Conservation (phyloP, 23 tunicate genomes). For the Trididemnum miniatum region DNA sequence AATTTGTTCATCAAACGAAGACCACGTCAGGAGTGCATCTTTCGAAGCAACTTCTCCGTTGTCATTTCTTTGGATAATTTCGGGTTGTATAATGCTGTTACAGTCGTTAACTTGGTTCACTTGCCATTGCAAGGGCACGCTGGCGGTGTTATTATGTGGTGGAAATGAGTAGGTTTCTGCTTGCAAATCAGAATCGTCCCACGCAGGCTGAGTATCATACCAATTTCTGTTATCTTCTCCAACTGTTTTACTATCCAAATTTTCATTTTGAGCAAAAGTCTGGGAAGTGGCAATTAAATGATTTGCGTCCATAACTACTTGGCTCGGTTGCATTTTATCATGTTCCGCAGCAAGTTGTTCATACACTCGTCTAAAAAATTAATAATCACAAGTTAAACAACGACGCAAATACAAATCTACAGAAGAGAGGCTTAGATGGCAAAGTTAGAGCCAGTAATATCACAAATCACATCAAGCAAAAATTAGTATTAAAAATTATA, state of each 20-base stretch:
- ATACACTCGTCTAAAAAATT: conserved; percentile 52
- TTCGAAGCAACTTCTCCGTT: not conserved
- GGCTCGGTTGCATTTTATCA: conserved; percentile 34
- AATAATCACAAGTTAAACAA: not conserved
- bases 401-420: too few species aligned
- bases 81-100: not conserved
- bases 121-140: not conserved
- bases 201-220: conserved; percentile 43
- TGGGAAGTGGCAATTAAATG: not conserved
- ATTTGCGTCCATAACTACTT: too few species aligned
- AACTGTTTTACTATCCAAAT: not conserved
- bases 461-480: too few species aligned
- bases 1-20: conserved; percentile 47
- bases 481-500: too few species aligned
- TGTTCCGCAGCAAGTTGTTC: conserved; percentile 72
- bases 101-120: not conserved
- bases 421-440: too few species aligned
- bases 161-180: conserved; percentile 23
- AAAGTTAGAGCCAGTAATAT: too few species aligned
- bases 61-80: not conserved
- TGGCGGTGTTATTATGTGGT: not conserved
- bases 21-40: conserved; percentile 3
- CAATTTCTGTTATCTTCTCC: not conserved
- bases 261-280: not conserved
- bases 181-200: conserved; percentile 85